Base-by-base conservation (phyloP, 2,888 invertebrate species). In the Blera fallax region DNA sequence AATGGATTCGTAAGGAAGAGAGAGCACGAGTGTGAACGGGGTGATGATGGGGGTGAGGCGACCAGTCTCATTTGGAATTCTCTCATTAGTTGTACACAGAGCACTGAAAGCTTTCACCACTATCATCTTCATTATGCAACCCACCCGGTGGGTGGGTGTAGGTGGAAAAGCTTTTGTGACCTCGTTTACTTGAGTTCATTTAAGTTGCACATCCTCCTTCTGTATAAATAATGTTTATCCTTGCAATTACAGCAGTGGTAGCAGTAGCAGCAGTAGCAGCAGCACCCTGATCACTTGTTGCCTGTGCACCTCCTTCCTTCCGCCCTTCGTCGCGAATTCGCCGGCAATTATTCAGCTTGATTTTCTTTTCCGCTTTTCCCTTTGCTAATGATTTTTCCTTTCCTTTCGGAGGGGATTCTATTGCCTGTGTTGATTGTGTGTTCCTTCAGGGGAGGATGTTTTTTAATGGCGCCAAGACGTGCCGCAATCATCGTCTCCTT, bases 51-150 rank as follows among this genome's bases (percentile, higher is more conserved):
- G 52, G 11, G 24, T n/a, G 11, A 10, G 56, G 0, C n/a, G 45
- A 24, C 40, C 21, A 50, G 64, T 52, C 65, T 85, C 76, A 74
- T 85, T 85, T 85, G 70, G 27, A 60, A 60, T 65, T 29, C 79
- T 85, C 85, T 85, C 80, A 85, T 85, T 85, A 85, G 85, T 80
- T 80, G 80, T 76, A 65, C 80, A 58, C n/a, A n/a, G 34, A 73
- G 67, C 37, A 54, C 7, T 29, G 48, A 73, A 65, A 85, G 81
- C 76, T 85, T 67, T 76, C 29, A 8, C 37, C 65, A 37, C 37
- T 65, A 43, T 74, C 11, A 43, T 74, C 11, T 43, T 43, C n/a
- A 67, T 43, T 73, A 73, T 78, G 67, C 50, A 48, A 40, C 32
- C 32, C 50, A 48, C 32, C 32, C 32, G 11, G 34, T 7, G 21